Base-by-base conservation (phyloP, 2,797 vertebrate species). In the Pygocentrus nattereri region DNA sequence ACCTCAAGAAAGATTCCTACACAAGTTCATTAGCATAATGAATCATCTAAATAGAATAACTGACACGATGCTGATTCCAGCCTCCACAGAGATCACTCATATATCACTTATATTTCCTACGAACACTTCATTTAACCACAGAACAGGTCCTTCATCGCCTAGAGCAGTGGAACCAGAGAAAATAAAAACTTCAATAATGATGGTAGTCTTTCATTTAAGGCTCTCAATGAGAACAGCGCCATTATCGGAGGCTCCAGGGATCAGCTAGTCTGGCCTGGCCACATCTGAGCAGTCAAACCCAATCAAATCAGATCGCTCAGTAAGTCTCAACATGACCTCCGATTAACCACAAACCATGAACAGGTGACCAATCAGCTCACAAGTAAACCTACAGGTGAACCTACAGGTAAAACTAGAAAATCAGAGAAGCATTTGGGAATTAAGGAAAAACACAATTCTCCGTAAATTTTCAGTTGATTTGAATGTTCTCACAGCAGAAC, bases 221-320 rank as follows among this genome's bases (percentile, higher is more conserved):
- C 3, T 38, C 34, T 38, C 34, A 38, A 3, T 38, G 34, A 38
- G 34, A 38, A 38, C 23, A 52, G 16, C 23, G 62, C 58, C 27
- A 27, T 62, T 59, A 78, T 47, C 18, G 54, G 50, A 68, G 44
- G 54, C 70, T 44, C 67, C 78, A 65, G 62, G 82, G 84, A 83
- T 85, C 59, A 56, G 15, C 59, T 54, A 56, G 85, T 82, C 84
- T 77, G 27, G 70, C 8, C 47, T 49, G 59, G 59, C 10, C 25
- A 30, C 34, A 38, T 38, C 34, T 38, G 3, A 38, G 34, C 34
- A 38, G 34, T 38, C 34, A 6, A 38, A 6, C 93, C 87, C 89
- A 88, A 83, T 16, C 16, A 15, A 30, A 62, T 62, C 59, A 62
- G 59, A 16, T 30, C 34, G 34, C 34, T 38, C 34, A 38, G 34